Conservation (phyloP, 2,797 vertebrate genomes). For the Sphenodon punctatus region DNA sequence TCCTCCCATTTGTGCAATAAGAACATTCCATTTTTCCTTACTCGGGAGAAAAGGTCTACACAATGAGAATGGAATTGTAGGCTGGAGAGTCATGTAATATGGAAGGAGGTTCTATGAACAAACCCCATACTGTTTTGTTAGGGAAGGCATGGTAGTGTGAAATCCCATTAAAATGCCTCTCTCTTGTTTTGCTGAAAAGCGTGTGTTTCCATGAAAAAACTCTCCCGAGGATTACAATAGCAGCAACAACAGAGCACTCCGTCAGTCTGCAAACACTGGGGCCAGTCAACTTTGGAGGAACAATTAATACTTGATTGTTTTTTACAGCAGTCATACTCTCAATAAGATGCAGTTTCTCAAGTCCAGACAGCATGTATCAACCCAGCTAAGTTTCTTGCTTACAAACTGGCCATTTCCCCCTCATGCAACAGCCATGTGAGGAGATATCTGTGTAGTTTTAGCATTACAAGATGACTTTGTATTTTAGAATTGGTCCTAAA, state of each 20-base stretch:
- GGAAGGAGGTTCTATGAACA: neutral
- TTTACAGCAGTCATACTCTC: neutral
- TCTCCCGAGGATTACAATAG: neutral
- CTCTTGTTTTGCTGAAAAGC: neutral
- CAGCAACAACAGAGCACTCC: neutral
- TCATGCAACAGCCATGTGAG: neutral
- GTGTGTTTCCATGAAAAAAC: neutral
- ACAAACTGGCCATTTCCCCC: neutral
- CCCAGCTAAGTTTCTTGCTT: neutral
- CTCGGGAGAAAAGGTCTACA: no score
- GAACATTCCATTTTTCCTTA: no score
- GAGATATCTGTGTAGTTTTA: neutral
- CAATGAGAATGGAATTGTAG: neutral
- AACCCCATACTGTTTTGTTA: neutral
- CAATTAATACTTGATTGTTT: neutral
- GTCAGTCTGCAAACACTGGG: neutral
- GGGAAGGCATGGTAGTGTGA: neutral
- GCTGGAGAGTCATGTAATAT: neutral
- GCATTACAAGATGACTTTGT: neutral
- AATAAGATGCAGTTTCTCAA: neutral
- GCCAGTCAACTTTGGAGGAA: neutral
- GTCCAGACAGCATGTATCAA: neutral
- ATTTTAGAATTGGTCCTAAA: constrained; percentile 16
- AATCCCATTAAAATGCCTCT: neutral
- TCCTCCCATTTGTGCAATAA: neutral